Evolutionary conservation across 30 jellyfish, hydroid and myxozoan genomes (phyloP), one percentile per base, ranked within the genome.

Genomic region (Turritopsis rubra): DNA sequence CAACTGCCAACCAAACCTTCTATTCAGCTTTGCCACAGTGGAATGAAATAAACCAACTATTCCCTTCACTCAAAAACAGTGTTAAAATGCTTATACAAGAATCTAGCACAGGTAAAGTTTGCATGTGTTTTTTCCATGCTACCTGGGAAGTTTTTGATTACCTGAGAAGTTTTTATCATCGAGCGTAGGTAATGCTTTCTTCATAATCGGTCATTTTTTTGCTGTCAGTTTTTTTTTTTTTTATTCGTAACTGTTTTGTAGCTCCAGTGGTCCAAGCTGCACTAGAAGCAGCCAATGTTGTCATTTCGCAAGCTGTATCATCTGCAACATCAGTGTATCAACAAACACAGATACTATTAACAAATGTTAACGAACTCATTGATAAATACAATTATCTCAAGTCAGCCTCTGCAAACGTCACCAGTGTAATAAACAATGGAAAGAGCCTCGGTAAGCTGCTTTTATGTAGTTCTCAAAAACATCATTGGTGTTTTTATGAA

Each of bases 251-350:
- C 66, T 52, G 54, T 31, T 21, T 65, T 70, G 17, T 52, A 93
- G 99, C 96, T n/a, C 75, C 96, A 7, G 82, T 93, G 28, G 96
- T 93, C 21, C 93, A 93, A 65, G 96, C 97, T 7, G 95, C 99
- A 3, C 54, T 88, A 21, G 97, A 88, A 70, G 87, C 96, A 13
- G 96, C 96, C 65, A 88, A 85, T 53, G 75, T 93, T 8, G 81
- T 93, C 30, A 82, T 93, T 25, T 53, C 72, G 21, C 95, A 85
- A 79, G 96, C 99, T 4, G 82, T 75, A 0, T 84, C 28, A 1
- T 79, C 99, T 9, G 96, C 97, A 18, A 53, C 94, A 25, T 31
- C 87, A 24, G 96, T 93, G 52, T 87, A 88, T 16, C 77, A 71
- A 31, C 94, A 88, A 75, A 26, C 97, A 8, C 80, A 24, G 8